phyloP scores from a whole-genome alignment of 2,113 vertebrate species.

The Eurystomus gularis region DNA sequence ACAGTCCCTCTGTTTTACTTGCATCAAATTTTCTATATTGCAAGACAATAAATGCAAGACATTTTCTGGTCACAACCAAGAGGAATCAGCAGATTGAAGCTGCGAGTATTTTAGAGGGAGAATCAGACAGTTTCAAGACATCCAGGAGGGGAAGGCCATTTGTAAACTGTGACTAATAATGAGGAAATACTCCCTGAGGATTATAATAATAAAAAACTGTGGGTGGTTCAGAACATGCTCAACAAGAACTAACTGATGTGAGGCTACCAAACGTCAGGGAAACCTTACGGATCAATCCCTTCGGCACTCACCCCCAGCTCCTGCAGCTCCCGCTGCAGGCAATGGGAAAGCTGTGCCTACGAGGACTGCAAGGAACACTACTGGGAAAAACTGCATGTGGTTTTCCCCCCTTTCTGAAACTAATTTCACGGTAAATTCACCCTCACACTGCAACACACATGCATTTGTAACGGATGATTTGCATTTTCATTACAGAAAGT shows the following conservation, averaged over 20 bases:
- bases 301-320: fast-evolving
- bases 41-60: neutral
- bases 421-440: neutral
- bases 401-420: neutral
- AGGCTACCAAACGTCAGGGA: neutral
- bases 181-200: neutral
- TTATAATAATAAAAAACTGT: neutral
- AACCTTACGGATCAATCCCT: neutral
- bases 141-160: neutral
- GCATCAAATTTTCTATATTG: neutral
- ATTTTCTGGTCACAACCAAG: neutral
- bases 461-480: neutral
- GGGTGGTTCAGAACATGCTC: neutral
- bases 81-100: neutral
- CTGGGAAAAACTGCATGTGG: neutral
- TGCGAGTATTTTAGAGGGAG: neutral
- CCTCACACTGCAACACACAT: neutral
- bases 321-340: neutral
- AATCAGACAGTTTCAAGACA: neutral
- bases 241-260: neutral
- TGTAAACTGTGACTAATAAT: neutral
- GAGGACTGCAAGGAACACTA: neutral
- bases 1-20: neutral
- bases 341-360: neutral
- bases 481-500: neutral